Conservation (phyloP, 2,797 vertebrate genomes). For the Coregonus suidteri region DNA sequence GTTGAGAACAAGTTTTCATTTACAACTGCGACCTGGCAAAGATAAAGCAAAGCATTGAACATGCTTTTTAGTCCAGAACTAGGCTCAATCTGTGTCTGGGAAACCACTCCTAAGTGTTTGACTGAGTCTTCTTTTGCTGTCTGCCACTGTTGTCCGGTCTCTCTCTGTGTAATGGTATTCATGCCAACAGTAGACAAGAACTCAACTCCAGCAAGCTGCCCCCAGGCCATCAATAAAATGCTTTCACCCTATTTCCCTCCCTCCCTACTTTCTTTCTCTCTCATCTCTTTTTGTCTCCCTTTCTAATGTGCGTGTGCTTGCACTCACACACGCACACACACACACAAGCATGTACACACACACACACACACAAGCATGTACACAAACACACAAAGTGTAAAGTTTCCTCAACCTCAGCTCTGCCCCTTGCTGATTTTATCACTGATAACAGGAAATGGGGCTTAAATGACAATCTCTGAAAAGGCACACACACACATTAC, state of each 20-base stretch:
- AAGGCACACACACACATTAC: background rate
- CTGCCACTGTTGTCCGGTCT: conserved; percentile 1
- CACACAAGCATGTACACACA: background rate
- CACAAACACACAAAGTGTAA: background rate
- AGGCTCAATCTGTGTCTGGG: background rate
- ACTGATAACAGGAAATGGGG: too few relatives aligned
- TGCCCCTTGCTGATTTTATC: too few relatives aligned
- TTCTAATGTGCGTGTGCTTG: background rate
- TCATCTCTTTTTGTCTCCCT: background rate
- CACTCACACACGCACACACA: background rate
- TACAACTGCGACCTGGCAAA: too few relatives aligned
- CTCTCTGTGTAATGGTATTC: background rate
- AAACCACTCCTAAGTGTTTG: background rate
- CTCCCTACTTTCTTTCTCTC: background rate
- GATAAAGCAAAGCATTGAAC: background rate
- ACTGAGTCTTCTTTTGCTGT: background rate
- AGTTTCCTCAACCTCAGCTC: too few relatives aligned
- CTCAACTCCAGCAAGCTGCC: conserved; percentile 5
- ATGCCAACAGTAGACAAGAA: background rate
- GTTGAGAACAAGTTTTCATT: too few relatives aligned
- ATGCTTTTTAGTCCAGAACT: background rate
- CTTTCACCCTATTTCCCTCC: background rate
- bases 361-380: background rate
- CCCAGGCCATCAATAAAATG: conserved; percentile 3
- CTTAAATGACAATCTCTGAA: too few relatives aligned